A percentile compares a stretch with the other conserved stretches of the same genome.
Conservation (phyloP, 2,888 invertebrate genomes). For the Chrysotoxum bicinctum region DNA sequence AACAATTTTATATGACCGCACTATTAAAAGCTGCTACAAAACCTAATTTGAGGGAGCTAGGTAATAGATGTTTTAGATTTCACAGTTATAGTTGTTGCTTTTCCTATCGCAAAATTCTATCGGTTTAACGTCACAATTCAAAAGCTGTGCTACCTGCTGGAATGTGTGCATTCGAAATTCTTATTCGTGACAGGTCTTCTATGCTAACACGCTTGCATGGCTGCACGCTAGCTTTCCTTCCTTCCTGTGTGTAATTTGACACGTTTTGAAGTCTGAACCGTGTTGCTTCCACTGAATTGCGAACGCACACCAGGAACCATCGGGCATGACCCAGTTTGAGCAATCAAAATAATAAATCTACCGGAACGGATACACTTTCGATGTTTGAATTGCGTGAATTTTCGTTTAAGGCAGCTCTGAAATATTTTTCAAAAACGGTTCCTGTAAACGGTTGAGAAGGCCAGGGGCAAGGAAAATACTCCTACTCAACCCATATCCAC, state of each 20-base stretch:
- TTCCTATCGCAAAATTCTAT: not conserved
- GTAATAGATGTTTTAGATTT: not conserved
- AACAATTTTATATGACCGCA: too few species aligned
- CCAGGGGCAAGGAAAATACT: too few species aligned
- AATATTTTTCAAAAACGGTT: not conserved
- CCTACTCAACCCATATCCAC: not conserved
- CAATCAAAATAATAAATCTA: conserved; percentile 5
- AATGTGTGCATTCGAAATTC: not conserved
- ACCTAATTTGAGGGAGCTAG: not conserved
- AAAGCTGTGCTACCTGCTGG: not conserved
- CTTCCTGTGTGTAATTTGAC: not conserved
- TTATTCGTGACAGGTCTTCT: not conserved
- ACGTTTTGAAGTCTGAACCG: not conserved
- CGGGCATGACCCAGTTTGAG: not conserved
- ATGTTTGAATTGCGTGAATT: not conserved
- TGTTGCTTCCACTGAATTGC: not conserved
- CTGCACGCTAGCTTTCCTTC: not conserved
- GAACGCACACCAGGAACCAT: not conserved
- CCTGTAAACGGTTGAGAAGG: not conserved
- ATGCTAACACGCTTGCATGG: not conserved
- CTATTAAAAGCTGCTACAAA: not conserved
- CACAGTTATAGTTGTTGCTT: not conserved
- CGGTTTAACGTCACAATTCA: not conserved
- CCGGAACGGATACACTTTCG: not conserved
- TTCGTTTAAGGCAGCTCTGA: not conserved